A percentile compares a stretch with the other conserved stretches of the same genome.
These are phyloP conservation scores for Drosophila ustulata DNA, from an alignment of 2,888 invertebrate genomes.

Conservation along the genomic window DNA sequence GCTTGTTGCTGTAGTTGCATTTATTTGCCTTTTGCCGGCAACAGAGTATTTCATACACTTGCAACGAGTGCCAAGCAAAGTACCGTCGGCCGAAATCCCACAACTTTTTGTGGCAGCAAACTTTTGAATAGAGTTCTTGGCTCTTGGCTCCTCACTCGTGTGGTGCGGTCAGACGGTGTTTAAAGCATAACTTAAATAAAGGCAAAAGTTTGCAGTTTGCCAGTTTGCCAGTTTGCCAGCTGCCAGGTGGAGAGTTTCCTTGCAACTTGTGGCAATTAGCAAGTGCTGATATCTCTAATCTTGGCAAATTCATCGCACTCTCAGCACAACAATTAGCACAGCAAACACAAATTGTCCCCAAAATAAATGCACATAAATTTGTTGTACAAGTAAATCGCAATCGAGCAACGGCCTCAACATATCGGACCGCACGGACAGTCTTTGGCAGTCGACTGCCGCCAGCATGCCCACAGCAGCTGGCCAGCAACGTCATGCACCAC, in stretches of 20 bases:
- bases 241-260: conserved; percentile 5
- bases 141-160: conserved; percentile 33
- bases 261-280: conserved; percentile 64
- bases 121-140: conserved; percentile 65
- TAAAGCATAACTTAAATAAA: conserved; percentile 63
- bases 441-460: conserved; percentile 80
- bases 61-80: conserved; percentile 1
- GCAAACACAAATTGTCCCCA: conserved; percentile 15
- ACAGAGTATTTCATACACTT: conserved; percentile 14
- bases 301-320: not conserved
- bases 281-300: conserved; percentile 21
- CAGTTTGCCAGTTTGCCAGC: not conserved
- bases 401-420: conserved; percentile 69
- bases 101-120: conserved; percentile 46
- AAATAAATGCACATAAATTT: conserved; percentile 32
- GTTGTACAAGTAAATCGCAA: conserved; percentile 18
- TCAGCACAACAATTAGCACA: conserved; percentile 2
- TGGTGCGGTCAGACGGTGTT: conserved; percentile 29
- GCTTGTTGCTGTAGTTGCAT: conserved; percentile 49
- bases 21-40: conserved; percentile 44
- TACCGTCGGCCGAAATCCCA: not conserved
- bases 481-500: conserved; percentile 63
- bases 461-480: conserved; percentile 69
- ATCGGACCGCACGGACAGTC: conserved; percentile 83
- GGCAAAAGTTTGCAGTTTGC: conserved; percentile 1